phyloP scores from a whole-genome alignment of 2,888 invertebrate species.

The Timema podura region DNA sequence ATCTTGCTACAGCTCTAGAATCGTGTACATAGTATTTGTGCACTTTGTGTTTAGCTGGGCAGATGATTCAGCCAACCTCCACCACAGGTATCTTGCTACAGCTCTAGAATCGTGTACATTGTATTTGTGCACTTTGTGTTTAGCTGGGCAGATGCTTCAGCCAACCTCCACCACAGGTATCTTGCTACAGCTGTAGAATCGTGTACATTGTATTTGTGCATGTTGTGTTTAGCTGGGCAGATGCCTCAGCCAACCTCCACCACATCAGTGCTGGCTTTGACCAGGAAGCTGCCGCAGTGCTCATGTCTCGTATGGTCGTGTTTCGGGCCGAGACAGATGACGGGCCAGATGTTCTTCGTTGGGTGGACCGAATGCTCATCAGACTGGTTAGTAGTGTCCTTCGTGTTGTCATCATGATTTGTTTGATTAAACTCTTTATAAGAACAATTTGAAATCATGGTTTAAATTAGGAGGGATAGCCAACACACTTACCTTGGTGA shows the following conservation, averaged over 20 bases:
- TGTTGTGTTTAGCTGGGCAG: constrained; percentile 75
- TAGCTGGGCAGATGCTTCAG: constrained; percentile 91
- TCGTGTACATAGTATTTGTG: too few relatives aligned
- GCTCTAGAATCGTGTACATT: too few relatives aligned
- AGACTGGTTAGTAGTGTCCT: constrained; percentile 64
- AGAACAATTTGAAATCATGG: too few relatives aligned
- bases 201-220: neutral
- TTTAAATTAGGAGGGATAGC: too few relatives aligned
- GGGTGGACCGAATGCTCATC: constrained; percentile 98
- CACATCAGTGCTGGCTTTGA: constrained; percentile 95
- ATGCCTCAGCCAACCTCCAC: constrained; percentile 78
- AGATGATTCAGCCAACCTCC: constrained; percentile 79
- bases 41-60: constrained; percentile 90
- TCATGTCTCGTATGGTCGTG: constrained; percentile 95
- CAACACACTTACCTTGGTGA: too few relatives aligned
- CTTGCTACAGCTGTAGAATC: too few relatives aligned
- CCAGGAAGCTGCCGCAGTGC: constrained; percentile 96
- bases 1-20: too few relatives aligned
- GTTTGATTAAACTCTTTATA: too few relatives aligned
- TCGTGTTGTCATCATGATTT: too few relatives aligned
- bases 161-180: constrained; percentile 84
- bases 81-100: too few relatives aligned
- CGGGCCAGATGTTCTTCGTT: constrained; percentile 94
- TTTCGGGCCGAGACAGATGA: constrained; percentile 93
- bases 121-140: constrained; percentile 22